A percentile compares a stretch with the other conserved stretches of the same genome.
phyloP scores from a whole-genome alignment of 2,888 invertebrate species.

The Plagiodera versicolora region DNA sequence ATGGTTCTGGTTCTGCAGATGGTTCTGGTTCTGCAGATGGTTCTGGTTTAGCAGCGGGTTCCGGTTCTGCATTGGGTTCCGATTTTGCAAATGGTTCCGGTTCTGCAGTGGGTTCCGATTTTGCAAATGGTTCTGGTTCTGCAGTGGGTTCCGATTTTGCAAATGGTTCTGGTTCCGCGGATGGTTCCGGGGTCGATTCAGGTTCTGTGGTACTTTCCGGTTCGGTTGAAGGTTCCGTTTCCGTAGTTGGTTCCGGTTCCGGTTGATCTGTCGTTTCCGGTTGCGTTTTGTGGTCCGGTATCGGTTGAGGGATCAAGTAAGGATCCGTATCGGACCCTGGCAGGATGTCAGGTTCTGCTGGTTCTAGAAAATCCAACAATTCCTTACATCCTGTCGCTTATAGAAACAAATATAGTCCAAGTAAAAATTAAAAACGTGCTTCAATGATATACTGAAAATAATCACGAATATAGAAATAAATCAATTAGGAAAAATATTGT shows the following conservation, averaged over 20 bases:
- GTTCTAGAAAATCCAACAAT: too few relatives aligned
- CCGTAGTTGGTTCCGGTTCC: conserved; percentile 19
- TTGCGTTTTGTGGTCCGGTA: conserved; percentile 22
- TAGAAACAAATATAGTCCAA: too few relatives aligned
- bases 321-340: conserved; percentile 33
- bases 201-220: not conserved
- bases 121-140: conserved; percentile 5
- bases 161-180: conserved; percentile 22
- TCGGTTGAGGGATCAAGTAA: conserved; percentile 29
- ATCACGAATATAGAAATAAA: too few relatives aligned
- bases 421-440: too few relatives aligned
- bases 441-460: too few relatives aligned
- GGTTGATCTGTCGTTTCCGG: conserved; percentile 8
- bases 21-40: conserved; percentile 13
- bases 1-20: not conserved
- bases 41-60: too few relatives aligned
- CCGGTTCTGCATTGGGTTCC: too few relatives aligned
- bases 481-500: too few relatives aligned
- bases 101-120: not conserved
- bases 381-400: too few relatives aligned
- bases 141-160: conserved; percentile 15
- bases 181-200: not conserved
- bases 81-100: conserved; percentile 5
- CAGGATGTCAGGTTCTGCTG: conserved; percentile 20
- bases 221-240: conserved; percentile 20